Percentiles rank a stretch among this genome's conserved stretches.
These are phyloP conservation scores for Drosophila jambulina DNA, from an alignment of 1,140 invertebrate species.

Conservation along the genomic window DNA sequence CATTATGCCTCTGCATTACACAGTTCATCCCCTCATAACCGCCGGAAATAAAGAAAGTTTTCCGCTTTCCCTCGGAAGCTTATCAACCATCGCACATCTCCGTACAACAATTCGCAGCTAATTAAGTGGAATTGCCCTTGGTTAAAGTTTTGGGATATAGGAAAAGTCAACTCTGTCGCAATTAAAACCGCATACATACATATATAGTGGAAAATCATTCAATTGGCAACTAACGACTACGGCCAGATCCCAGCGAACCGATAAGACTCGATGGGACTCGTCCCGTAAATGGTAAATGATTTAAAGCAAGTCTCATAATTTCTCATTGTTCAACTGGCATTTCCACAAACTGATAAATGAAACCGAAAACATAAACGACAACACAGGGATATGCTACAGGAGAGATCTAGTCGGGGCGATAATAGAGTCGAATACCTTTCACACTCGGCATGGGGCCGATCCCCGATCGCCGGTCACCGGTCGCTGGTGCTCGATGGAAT, in stretches of 20 bases:
- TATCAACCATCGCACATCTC: constrained; percentile 59
- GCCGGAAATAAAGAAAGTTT: constrained; percentile 47
- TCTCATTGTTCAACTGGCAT: constrained; percentile 73
- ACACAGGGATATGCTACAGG: constrained; percentile 30
- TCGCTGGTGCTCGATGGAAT: constrained; percentile 45
- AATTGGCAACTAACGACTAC: constrained; percentile 62
- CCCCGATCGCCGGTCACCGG: constrained; percentile 1
- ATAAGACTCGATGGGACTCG: constrained; percentile 43
- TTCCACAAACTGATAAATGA: constrained; percentile 78
- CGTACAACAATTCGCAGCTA: constrained; percentile 71
- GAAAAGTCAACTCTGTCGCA: constrained; percentile 53
- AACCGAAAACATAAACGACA: constrained; percentile 72
- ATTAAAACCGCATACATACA: constrained; percentile 73
- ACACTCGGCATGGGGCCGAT: constrained; percentile 75
- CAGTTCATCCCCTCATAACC: constrained; percentile 6
- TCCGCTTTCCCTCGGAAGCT: constrained; percentile 44
- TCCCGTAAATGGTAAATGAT: constrained; percentile 65
- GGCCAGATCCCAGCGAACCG: constrained; percentile 38
- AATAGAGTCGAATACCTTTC: constrained; percentile 61
- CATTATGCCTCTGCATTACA: constrained; percentile 3
- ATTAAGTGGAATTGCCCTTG: constrained; percentile 67
- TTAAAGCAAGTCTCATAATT: constrained; percentile 82
- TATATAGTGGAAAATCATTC: constrained; percentile 68
- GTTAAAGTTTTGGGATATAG: constrained; percentile 8
- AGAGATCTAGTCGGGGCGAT: constrained; percentile 75